Evolutionary conservation across 2,797 vertebrate species (phyloP).

Genomic region (Myoxocephalus aenaeus): DNA sequence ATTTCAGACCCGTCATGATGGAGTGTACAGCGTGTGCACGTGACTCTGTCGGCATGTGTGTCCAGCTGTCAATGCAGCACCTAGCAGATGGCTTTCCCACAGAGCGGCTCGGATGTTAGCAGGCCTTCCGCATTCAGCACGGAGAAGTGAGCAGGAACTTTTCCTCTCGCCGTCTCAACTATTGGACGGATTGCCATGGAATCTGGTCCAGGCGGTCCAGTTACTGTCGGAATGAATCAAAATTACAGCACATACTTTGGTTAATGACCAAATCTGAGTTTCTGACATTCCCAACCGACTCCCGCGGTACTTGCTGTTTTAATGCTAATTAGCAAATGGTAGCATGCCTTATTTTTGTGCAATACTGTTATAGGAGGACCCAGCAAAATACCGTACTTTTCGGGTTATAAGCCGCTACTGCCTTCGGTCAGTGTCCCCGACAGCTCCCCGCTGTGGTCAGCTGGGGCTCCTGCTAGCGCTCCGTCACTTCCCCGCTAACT

Average conservation of each 20-base stretch:
- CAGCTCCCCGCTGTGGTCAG: no score
- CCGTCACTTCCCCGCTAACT: no score
- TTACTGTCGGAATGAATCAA: background rate
- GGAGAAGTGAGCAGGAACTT: background rate
- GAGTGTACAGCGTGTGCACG: slow-evolving; percentile 2
- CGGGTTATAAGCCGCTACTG: no score
- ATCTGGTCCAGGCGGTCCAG: no score
- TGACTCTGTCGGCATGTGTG: slow-evolving; percentile 31
- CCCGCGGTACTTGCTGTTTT: background rate
- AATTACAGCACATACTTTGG: background rate
- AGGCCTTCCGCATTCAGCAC: background rate
- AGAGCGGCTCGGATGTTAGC: slow-evolving; percentile 9
- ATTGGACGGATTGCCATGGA: background rate
- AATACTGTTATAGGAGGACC: no score
- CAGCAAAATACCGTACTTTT: no score
- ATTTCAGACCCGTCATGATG: slow-evolving; percentile 51
- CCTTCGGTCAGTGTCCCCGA: no score
- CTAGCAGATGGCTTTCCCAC: slow-evolving; percentile 62
- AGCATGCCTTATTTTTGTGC: background rate
- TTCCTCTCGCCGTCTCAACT: background rate
- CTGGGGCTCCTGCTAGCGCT: no score
- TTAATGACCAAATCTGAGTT: background rate
- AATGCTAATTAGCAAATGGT: background rate
- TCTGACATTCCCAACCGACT: background rate
- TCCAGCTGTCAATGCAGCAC: slow-evolving; percentile 61